phyloP scores from a whole-genome alignment of 2,797 vertebrate genomes.

The Acipenser ruthenus region DNA sequence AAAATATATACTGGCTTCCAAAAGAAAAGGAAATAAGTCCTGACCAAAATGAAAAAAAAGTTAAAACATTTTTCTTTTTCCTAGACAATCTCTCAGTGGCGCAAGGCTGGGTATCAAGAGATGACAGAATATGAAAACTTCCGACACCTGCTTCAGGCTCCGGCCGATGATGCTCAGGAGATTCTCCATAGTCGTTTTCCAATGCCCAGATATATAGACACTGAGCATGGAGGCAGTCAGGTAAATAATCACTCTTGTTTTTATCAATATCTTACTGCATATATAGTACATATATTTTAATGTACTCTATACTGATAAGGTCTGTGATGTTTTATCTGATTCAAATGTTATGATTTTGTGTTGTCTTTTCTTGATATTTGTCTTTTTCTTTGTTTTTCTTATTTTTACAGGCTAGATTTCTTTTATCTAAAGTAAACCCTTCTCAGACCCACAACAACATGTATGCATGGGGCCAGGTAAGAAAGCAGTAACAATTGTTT shows the following conservation, averaged over 20 bases:
- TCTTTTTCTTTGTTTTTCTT: too few species aligned
- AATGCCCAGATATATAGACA: conserved; percentile 94
- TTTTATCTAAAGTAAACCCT: conserved; percentile 95
- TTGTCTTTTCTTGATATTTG: too few species aligned
- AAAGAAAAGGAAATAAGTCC: too few species aligned
- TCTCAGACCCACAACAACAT: conserved; percentile 97
- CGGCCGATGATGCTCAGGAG: conserved; percentile 88
- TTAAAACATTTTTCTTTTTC: neutral
- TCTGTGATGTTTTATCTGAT: too few species aligned
- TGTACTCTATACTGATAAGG: too few species aligned
- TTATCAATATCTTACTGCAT: too few species aligned
- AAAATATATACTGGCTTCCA: too few species aligned
- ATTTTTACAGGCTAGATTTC: conserved; percentile 75
- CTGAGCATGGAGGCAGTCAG: conserved; percentile 94
- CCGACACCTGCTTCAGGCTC: conserved; percentile 85
- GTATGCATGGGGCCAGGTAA: conserved; percentile 93
- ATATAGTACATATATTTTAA: too few species aligned
- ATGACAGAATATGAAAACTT: conserved; percentile 94
- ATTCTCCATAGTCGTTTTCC: conserved; percentile 91
- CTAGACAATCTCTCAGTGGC: conserved; percentile 92
- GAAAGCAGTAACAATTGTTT: conserved; percentile 17
- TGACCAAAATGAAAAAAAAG: too few species aligned
- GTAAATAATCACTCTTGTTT: conserved; percentile 36
- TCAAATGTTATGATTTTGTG: too few species aligned
- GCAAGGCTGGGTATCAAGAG: conserved; percentile 90